These are phyloP conservation scores for Fregata magnificens DNA, from an alignment of 2,113 vertebrate genomes.

Conservation along the genomic window DNA sequence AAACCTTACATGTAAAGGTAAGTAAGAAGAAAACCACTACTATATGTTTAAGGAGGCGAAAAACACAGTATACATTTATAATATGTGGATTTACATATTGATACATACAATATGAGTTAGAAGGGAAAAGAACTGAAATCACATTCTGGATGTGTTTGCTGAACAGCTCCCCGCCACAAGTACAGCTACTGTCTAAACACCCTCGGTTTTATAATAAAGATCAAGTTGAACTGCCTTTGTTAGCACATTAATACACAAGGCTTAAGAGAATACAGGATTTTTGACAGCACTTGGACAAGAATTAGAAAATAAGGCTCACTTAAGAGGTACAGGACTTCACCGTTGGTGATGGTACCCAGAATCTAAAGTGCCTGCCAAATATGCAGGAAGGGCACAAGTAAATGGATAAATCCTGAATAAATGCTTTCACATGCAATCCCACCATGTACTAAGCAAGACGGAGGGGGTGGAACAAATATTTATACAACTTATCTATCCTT, in stretches of 20 bases:
- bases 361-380: not conserved
- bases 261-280: not conserved
- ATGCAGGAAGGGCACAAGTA: not conserved
- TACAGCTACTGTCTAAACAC: not conserved
- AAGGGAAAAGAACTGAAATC: not conserved
- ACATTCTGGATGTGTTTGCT: not conserved
- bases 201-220: not conserved
- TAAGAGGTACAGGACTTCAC: not conserved
- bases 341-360: not conserved
- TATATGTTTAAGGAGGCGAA: not conserved
- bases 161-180: not conserved
- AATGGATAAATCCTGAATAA: not conserved
- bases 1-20: not conserved
- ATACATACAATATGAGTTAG: no score
- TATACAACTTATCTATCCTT: not conserved
- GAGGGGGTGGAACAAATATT: not conserved
- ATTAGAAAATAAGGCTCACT: not conserved
- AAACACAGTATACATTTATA: not conserved
- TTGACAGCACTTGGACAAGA: not conserved
- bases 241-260: not conserved
- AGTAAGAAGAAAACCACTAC: not conserved
- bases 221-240: not conserved
- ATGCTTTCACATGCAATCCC: not conserved
- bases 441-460: not conserved
- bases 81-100: not conserved